Base-by-base conservation (phyloP, 2,797 vertebrate species). In the Brachyalestes nurse region DNA sequence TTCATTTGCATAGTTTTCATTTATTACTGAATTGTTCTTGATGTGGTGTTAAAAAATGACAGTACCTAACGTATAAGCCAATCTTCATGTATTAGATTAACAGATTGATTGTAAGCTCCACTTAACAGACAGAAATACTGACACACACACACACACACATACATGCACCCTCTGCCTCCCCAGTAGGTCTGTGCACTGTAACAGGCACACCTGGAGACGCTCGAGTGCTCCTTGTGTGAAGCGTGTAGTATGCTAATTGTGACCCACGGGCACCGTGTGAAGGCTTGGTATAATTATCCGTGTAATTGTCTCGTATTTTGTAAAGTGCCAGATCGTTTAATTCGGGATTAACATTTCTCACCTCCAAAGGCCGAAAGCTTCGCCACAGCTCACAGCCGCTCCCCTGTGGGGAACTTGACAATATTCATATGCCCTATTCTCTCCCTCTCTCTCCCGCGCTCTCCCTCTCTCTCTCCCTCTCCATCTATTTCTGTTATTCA, bases 241-340 rank as follows among this genome's bases (percentile, higher is more conserved):
- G 79, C 77, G 83, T 82, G 84, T 78, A 88, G 84, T 86, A 87
- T 92, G 92, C 85, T 93, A 92, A 92, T 91, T 92, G 91, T 90
- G 92, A 94, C 91, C 92, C 75, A 88, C 88, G 88, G 90, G 91
- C 89, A 88, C 88, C 80, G 89, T 90, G 91, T 90, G 90, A 89
- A 93, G 87, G 89, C 92, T 90, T 87, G 88, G 89, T 92, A 90
- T 94, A 94, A 94, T 94, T 94, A 94, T 93, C 91, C 87, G 83
- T 92, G 90, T 94, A 94, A 94, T 93, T 93, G 92, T 92, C 86
- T 89, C 89, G 91, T 93, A 92, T 93, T 94, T 94, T 94, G 92
- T 92, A 94, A 94, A 94, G 93, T 94, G 92, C 90, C 91, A 92
- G 91, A 93, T 93, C 91, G 84, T 94, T 94, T 94, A 93, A 92